A percentile compares a stretch with the other conserved stretches of the same genome.
These are phyloP conservation scores for Epinephelus lanceolatus DNA, from an alignment of 2,113 vertebrate species.

Conservation along the genomic window DNA sequence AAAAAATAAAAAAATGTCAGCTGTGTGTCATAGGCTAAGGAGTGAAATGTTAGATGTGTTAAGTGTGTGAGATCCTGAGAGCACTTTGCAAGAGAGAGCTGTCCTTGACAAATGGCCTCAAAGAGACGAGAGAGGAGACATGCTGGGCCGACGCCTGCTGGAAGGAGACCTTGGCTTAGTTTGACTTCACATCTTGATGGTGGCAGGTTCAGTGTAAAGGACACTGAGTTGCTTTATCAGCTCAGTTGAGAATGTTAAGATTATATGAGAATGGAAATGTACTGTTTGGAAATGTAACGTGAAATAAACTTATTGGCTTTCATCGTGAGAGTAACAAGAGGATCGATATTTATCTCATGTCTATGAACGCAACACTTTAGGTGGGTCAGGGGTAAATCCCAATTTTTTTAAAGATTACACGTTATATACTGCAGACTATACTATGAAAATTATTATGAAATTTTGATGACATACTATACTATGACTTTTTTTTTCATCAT, in stretches of 20 bases:
- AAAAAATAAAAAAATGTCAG: not conserved
- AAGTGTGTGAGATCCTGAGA: constrained; percentile 40
- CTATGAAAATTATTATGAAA: no score
- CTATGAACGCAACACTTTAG: no score
- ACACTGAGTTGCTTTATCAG: not conserved
- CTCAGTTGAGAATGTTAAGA: not conserved
- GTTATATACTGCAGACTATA: no score
- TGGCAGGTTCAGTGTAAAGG: not conserved
- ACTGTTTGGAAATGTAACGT: not conserved
- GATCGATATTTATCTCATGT: not conserved
- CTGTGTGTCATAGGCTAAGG: constrained; percentile 1
- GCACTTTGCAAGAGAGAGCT: constrained; percentile 34
- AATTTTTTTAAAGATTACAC: no score
- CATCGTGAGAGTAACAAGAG: not conserved
- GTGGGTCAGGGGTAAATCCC: no score
- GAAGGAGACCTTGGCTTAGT: constrained; percentile 9
- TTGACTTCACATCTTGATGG: not conserved
- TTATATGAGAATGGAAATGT: not conserved
- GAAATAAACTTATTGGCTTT: not conserved
- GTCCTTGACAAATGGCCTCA: constrained; percentile 37
- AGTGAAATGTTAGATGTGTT: constrained; percentile 46
- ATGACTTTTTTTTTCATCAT: no score
- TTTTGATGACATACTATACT: no score
- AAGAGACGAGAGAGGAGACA: not conserved
- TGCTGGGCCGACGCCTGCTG: not conserved